Conservation (phyloP, 1,140 invertebrate species). For the Streblospio benedicti region DNA sequence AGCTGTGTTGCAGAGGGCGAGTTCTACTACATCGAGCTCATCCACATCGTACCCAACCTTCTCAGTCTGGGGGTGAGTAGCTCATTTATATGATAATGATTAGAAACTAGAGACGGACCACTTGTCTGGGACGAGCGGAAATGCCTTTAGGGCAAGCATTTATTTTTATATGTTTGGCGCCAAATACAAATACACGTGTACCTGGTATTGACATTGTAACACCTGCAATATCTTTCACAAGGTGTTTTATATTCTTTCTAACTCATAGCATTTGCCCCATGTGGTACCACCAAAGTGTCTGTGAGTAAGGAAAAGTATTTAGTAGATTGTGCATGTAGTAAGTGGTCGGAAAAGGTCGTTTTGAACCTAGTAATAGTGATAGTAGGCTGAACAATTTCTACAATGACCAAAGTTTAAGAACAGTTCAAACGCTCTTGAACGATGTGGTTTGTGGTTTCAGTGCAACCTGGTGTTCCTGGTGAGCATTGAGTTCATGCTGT, state of each 20-base stretch:
- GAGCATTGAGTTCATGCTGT: slow-evolving; percentile 6
- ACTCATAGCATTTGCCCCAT: no score
- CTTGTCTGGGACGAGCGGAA: no score
- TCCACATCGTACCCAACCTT: slow-evolving; percentile 48
- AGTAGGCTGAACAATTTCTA: background rate
- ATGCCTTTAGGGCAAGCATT: no score
- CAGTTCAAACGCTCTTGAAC: background rate
- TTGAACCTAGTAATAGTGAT: background rate
- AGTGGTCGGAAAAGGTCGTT: background rate
- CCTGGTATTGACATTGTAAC: no score
- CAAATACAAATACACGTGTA: no score
- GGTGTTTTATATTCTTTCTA: no score
- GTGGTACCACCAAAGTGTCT: background rate
- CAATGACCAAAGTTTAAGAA: background rate
- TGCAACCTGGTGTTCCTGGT: slow-evolving; percentile 6
- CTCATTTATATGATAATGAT: no score
- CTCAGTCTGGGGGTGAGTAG: slow-evolving; percentile 50
- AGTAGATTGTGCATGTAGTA: background rate
- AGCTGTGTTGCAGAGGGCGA: slow-evolving; percentile 48
- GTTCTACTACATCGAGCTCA: slow-evolving; percentile 47
- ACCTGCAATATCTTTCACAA: no score
- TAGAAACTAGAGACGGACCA: no score
- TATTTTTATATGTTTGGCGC: no score
- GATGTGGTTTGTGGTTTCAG: background rate
- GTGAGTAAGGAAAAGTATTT: background rate